Evolutionary conservation across 2,113 vertebrate genomes (phyloP).

Genomic region (Pelodiscus sinensis): DNA sequence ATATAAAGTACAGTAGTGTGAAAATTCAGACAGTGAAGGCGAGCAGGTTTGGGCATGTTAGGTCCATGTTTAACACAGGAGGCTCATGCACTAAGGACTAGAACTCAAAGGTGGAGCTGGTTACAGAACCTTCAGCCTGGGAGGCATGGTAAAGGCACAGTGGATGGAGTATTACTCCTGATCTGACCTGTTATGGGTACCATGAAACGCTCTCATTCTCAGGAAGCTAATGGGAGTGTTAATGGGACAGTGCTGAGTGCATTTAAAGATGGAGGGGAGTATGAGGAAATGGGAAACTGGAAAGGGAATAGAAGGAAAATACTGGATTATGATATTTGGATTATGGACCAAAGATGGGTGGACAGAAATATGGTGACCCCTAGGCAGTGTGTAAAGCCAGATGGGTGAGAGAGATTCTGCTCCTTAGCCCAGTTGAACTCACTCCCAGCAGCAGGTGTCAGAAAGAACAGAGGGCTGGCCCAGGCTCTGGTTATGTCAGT

Average conservation of each 20-base stretch:
- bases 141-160: not conserved
- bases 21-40: not conserved
- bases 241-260: not conserved
- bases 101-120: not conserved
- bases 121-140: not conserved
- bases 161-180: not conserved
- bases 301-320: not conserved
- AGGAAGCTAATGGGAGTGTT: not conserved
- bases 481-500: not conserved
- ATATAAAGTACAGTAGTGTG: not conserved
- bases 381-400: not conserved
- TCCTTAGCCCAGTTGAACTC: not conserved
- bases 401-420: not conserved
- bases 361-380: not conserved
- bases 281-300: not conserved
- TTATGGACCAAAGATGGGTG: fast-evolving
- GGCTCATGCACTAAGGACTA: not conserved
- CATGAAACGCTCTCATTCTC: fast-evolving
- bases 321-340: not conserved
- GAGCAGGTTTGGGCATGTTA: not conserved
- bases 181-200: not conserved
- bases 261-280: not conserved
- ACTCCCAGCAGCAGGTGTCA: not conserved
- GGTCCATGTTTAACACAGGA: not conserved
- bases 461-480: not conserved